Conservation (phyloP, 1,140 invertebrate species). For the Heliconius eleuchia region DNA sequence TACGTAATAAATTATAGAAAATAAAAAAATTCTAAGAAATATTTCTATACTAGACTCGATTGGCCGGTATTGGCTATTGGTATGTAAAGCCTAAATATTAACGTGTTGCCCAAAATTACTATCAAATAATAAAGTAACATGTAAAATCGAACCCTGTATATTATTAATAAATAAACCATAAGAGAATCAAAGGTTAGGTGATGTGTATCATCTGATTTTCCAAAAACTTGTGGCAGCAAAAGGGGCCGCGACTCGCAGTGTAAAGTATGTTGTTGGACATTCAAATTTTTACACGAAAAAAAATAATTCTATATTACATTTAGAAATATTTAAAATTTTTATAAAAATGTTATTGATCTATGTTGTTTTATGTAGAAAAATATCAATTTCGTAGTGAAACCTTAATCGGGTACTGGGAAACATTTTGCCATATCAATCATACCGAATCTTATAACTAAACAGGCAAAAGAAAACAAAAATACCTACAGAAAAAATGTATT, state of each 20-base stretch:
- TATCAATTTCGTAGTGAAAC: background rate
- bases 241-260: background rate
- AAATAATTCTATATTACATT: conserved; percentile 18
- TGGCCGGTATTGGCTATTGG: conserved; percentile 4
- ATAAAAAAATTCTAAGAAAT: background rate
- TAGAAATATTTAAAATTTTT: conserved; percentile 22
- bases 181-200: background rate
- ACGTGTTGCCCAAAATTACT: conserved; percentile 6
- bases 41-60: conserved; percentile 8
- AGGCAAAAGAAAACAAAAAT: no score
- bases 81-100: background rate
- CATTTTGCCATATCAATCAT: no score
- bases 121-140: background rate
- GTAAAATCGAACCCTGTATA: background rate
- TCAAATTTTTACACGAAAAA: conserved; percentile 19
- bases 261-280: conserved; percentile 18
- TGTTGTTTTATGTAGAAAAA: conserved; percentile 17
- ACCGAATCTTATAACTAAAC: no score
- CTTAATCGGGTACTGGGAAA: background rate
- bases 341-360: conserved; percentile 28
- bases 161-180: background rate
- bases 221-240: conserved; percentile 31
- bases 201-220: background rate
- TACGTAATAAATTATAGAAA: conserved; percentile 1
- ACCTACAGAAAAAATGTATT: no score